Evolutionary conservation across 2,888 invertebrate genomes (phyloP), one percentile per base, ranked within the genome.

Genomic region (Coenonympha glycerion): DNA sequence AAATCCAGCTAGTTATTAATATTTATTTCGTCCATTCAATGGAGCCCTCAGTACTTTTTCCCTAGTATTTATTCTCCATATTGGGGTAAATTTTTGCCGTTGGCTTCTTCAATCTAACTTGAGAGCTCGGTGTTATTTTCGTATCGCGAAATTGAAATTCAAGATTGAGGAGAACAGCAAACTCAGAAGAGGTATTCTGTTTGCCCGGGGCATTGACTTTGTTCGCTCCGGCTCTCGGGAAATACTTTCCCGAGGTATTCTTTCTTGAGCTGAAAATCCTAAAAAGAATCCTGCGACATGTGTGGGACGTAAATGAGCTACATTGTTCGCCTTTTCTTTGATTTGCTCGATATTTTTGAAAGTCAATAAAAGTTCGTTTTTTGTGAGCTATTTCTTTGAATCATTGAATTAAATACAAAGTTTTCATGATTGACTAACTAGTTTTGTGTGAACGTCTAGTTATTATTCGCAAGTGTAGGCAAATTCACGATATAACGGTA

Each of bases 91-190:
- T 40, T 40, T 45, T 26, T 37, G n/a, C 24, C 36, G 44, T 30
- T 39, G 34, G 49, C 39, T 39, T 49, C 42, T 33, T 42, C 52
- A 36, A 49, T 49, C 37, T 49, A 44, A 51, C 53, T 47, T 44
- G 34, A 31, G 28, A 39, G 46, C 30, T 28, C 16, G 8, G 40
- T 49, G 33, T 53, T 46, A 47, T 49, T 53, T 53, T 50, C 47
- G 30, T 28, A 21, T 53, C 18, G 16, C 39, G 15, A 59, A 50
- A 57, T 57, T 59, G 59, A 55, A 55, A 58, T 53, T 48, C 49
- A 42, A 50, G 39, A 52, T 48, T 55, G 49, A 18, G 50, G 40
- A 46, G 50, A 51, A 51, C 45, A 47, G 42, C 33, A 40, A 54
- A 45, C 40, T 44, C 26, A 15, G 26, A 49, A 49, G 50, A 49